phyloP scores from a whole-genome alignment of 2,888 invertebrate species.

The Heteromyza rotundicornis region DNA sequence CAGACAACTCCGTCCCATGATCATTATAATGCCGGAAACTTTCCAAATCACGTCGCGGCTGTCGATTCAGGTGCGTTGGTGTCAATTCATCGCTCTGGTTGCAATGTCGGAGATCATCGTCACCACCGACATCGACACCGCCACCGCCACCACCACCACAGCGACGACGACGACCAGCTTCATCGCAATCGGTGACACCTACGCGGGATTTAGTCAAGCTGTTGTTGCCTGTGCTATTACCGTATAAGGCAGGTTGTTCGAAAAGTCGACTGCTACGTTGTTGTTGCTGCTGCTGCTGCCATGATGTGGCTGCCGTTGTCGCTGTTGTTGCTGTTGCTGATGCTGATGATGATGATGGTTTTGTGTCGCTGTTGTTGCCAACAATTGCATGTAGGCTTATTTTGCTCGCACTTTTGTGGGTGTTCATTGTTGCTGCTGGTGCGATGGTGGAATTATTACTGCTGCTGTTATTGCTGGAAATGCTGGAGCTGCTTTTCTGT shows the following conservation, averaged over 20 bases:
- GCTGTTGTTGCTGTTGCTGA: slow-evolving; percentile 15
- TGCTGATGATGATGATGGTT: slow-evolving; percentile 24
- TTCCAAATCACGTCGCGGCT: slow-evolving; percentile 55
- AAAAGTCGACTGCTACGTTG: slow-evolving; percentile 46
- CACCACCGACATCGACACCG: slow-evolving; percentile 29
- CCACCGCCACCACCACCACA: slow-evolving; percentile 37
- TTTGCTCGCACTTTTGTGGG: slow-evolving; percentile 55
- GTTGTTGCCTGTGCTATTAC: slow-evolving; percentile 42
- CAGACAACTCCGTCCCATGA: slow-evolving; percentile 8
- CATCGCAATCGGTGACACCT: slow-evolving; percentile 38
- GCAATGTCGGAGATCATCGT: slow-evolving; percentile 27
- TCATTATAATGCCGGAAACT: slow-evolving; percentile 57
- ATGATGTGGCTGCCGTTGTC: slow-evolving; percentile 21
- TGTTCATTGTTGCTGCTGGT: slow-evolving; percentile 42
- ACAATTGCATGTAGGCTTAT: slow-evolving; percentile 61
- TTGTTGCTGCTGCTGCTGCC: slow-evolving; percentile 33
- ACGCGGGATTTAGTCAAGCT: slow-evolving; percentile 45
- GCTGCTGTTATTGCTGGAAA: slow-evolving; percentile 47
- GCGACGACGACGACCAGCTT: slow-evolving; percentile 27
- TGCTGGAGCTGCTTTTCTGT: slow-evolving; percentile 60
- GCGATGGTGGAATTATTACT: slow-evolving; percentile 25
- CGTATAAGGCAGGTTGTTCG: slow-evolving; percentile 55
- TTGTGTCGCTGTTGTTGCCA: slow-evolving; percentile 37
- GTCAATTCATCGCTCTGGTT: slow-evolving; percentile 36
- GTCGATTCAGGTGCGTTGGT: slow-evolving; percentile 40